phyloP scores from a whole-genome alignment of 1,140 invertebrate genomes.

The Cydia fagiglandana region DNA sequence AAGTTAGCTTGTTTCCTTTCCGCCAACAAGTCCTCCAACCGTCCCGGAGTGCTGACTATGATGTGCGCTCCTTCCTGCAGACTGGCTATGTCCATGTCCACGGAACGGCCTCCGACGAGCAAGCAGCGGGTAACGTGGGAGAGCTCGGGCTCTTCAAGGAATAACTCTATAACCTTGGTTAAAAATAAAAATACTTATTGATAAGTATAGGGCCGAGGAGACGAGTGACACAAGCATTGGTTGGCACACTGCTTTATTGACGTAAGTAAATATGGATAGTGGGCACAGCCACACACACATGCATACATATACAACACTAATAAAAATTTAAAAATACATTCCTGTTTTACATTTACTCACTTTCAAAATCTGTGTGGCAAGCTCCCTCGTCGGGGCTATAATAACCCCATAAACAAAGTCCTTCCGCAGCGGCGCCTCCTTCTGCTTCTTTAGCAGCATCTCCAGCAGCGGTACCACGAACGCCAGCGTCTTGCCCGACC shows the following conservation, averaged over 20 bases:
- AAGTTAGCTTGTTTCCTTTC: slow-evolving; percentile 67
- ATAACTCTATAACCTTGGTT: slow-evolving; percentile 62
- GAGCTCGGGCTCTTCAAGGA: slow-evolving; percentile 63
- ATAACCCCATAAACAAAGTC: slow-evolving; percentile 93
- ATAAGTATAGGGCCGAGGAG: no score
- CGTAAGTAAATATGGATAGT: no score
- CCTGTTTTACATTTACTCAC: slow-evolving; percentile 75
- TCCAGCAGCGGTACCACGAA: slow-evolving; percentile 96
- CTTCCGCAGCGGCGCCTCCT: slow-evolving; percentile 83
- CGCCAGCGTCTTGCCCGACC: slow-evolving; percentile 97
- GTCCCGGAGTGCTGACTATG: slow-evolving; percentile 94
- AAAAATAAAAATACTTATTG: no score
- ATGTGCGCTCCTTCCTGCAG: slow-evolving; percentile 88
- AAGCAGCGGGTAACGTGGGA: slow-evolving; percentile 72
- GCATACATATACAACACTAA: no score
- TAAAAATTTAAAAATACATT: no score
- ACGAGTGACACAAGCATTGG: no score
- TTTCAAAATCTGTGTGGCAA: slow-evolving; percentile 93
- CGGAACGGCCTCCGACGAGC: slow-evolving; percentile 90
- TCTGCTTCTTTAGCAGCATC: slow-evolving; percentile 85
- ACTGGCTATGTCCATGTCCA: slow-evolving; percentile 86
- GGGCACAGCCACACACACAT: no score
- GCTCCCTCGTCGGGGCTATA: slow-evolving; percentile 95
- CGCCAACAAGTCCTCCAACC: slow-evolving; percentile 92
- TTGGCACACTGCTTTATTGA: no score